phyloP scores from a whole-genome alignment of 2,113 vertebrate genomes.

The Phylloscopus whistleri region DNA sequence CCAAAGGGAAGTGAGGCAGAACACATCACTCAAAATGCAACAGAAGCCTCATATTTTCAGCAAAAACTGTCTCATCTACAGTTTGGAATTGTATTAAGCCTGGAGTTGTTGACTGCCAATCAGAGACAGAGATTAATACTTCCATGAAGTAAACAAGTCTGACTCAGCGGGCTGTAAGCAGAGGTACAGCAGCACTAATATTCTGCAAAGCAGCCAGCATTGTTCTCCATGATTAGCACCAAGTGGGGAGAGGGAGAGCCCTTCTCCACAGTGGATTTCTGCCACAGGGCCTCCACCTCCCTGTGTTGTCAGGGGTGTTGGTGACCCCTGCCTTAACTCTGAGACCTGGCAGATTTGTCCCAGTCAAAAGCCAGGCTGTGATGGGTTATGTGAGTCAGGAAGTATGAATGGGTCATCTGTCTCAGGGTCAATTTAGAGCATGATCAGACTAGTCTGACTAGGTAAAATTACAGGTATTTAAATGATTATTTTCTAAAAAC shows the following conservation, averaged over 20 bases:
- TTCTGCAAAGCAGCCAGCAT: slow-evolving; percentile 34
- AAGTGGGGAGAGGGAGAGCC: not conserved
- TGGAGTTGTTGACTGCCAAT: not conserved
- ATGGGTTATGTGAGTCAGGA: rapidly evolving
- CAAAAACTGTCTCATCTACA: slow-evolving; percentile 11
- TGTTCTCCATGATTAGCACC: not conserved
- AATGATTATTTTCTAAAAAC: not conserved
- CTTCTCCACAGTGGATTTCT: not conserved
- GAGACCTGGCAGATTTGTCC: not conserved
- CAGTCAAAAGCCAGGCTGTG: rapidly evolving
- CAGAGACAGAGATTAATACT: slow-evolving; percentile 1
- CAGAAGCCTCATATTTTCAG: not conserved
- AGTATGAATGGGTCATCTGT: not conserved
- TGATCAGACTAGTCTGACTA: not conserved
- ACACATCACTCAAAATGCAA: not conserved
- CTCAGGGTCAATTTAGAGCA: not conserved
- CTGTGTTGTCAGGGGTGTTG: rapidly evolving
- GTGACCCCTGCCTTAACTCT: not conserved
- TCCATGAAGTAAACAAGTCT: slow-evolving; percentile 35
- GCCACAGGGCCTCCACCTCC: not conserved
- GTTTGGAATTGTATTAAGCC: slow-evolving; percentile 1
- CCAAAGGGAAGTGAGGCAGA: not conserved
- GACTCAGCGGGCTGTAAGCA: not conserved
- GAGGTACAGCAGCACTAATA: not conserved
- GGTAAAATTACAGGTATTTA: not conserved